Conservation (phyloP, 2,888 invertebrate species). For the Dolichopus griseipennis region DNA sequence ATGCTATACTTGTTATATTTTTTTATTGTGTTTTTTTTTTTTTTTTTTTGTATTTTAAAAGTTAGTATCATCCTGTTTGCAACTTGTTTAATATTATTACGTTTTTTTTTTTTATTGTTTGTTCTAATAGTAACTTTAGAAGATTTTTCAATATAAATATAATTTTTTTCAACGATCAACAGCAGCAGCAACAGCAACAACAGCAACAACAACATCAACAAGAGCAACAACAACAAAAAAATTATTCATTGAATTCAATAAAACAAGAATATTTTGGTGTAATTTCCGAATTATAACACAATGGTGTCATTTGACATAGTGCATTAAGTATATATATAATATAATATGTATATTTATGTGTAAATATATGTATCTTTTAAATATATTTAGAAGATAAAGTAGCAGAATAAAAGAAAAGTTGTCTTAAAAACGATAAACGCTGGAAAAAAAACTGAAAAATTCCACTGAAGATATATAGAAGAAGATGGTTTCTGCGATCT, state of each 20-base stretch:
- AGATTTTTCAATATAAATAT: neutral
- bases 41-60: no score
- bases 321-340: neutral
- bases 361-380: neutral
- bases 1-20: neutral
- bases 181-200: neutral
- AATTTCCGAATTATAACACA: slow-evolving; percentile 10
- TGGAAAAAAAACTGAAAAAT: neutral
- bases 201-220: neutral
- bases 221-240: neutral
- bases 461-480: neutral
- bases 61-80: neutral
- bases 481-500: neutral
- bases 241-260: slow-evolving; percentile 8
- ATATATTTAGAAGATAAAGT: neutral
- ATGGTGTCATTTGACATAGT: neutral
- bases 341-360: no score
- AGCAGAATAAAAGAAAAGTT: neutral
- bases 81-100: neutral
- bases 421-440: neutral
- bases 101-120: neutral
- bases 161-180: slow-evolving; percentile 7
- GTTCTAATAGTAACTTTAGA: neutral
- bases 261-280: slow-evolving; percentile 4
- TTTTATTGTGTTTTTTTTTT: no score